Percentiles rank a stretch among this genome's conserved stretches.
Conservation (phyloP, 2,888 invertebrate species). For the Orthonevra nobilis region DNA sequence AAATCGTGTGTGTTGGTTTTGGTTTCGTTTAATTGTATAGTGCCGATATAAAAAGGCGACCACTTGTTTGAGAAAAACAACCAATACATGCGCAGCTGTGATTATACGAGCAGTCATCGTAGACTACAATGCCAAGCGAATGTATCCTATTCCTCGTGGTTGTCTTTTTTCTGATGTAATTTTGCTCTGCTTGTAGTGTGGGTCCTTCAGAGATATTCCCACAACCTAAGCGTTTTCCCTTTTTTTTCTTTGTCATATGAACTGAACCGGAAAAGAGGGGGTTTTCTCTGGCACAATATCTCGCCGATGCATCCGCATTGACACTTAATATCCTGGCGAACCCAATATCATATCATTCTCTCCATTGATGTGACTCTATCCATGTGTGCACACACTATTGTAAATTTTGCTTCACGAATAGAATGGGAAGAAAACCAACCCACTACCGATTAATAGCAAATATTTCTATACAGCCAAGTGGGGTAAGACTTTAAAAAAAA, state of each 20-base stretch:
- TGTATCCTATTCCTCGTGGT: constrained; percentile 66
- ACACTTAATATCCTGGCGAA: constrained; percentile 65
- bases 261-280: no score
- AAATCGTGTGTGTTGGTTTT: constrained; percentile 31
- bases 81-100: constrained; percentile 65
- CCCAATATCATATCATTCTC: constrained; percentile 21
- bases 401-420: constrained; percentile 37
- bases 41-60: constrained; percentile 55
- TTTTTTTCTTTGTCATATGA: no score
- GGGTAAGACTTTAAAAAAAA: background rate
- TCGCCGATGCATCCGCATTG: constrained; percentile 42
- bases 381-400: constrained; percentile 37
- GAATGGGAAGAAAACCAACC: constrained; percentile 6
- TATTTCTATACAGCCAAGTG: constrained; percentile 3
- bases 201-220: constrained; percentile 39
- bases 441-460: constrained; percentile 20
- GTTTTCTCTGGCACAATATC: background rate
- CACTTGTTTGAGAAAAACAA: constrained; percentile 70
- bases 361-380: background rate
- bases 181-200: constrained; percentile 40
- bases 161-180: constrained; percentile 53
- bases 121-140: constrained; percentile 21
- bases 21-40: constrained; percentile 5
- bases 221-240: constrained; percentile 6
- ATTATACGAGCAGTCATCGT: background rate